A percentile compares a stretch with the other conserved stretches of the same genome.
These are phyloP conservation scores for Subacronicta megacephala DNA, from an alignment of 2,888 invertebrate genomes.

Conservation along the genomic window DNA sequence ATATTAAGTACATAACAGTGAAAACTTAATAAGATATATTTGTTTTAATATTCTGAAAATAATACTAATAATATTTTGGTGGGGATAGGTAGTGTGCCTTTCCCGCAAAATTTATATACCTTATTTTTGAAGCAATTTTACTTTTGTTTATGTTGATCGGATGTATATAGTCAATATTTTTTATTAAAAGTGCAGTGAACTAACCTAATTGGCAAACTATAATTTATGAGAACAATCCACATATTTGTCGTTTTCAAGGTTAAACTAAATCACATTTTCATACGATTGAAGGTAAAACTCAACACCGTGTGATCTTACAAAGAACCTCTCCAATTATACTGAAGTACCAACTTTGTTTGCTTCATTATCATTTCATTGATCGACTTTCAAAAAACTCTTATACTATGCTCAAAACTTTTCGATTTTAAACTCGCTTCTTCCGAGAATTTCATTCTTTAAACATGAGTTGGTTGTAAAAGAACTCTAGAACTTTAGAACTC, in stretches of 20 bases:
- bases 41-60: too few relatives aligned
- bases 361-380: slow-evolving; percentile 59
- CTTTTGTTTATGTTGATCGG: too few relatives aligned
- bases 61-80: too few relatives aligned
- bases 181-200: too few relatives aligned
- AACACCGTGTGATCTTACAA: slow-evolving; percentile 51
- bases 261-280: slow-evolving; percentile 37
- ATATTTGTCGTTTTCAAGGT: slow-evolving; percentile 8
- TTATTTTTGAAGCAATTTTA: too few relatives aligned
- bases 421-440: slow-evolving; percentile 20
- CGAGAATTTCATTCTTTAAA: slow-evolving; percentile 10
- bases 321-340: slow-evolving; percentile 59
- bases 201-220: neutral
- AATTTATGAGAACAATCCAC: neutral
- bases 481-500: too few relatives aligned
- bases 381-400: slow-evolving; percentile 43
- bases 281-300: slow-evolving; percentile 34
- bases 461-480: neutral
- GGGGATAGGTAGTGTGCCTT: too few relatives aligned
- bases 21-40: too few relatives aligned
- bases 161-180: too few relatives aligned
- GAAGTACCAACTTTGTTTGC: slow-evolving; percentile 49
- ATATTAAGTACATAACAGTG: too few relatives aligned
- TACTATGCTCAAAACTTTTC: slow-evolving; percentile 26
- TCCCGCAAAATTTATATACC: too few relatives aligned